Base-by-base conservation (phyloP, 1,140 invertebrate genomes). In the Caenorhabditis brenneri region DNA sequence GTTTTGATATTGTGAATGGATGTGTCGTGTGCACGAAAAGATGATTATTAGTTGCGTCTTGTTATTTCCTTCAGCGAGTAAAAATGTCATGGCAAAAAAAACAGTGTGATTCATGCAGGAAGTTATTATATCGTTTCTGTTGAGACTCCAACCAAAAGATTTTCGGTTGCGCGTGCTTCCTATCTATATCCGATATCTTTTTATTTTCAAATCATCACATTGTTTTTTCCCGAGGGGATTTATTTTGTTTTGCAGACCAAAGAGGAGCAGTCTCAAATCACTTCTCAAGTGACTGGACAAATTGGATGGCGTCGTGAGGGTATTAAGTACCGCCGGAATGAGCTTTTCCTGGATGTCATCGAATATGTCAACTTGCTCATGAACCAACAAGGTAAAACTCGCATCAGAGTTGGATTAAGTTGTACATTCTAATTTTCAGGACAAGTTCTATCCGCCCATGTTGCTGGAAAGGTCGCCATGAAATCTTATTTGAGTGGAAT, bases 281-380 rank as follows among this genome's bases (percentile, higher is more conserved):
- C 98, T 27, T 99, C 97, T 49, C 98, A 99, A 93, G 92, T 93
- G 4, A 99, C 97, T 9, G 97, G 97, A 0, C 97, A 99, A 92
- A 99, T 99, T 88, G 97, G 98, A n/a, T 99, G 98, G 98, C 93
- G 98, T 87, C 93, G 97, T 51, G 98, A 99, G 92, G 97, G 97
- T 24, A 99, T 99, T 85, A 99, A 99, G 91, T 99, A 99, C 91
- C 93, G 98, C 36, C 93, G 97, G 65, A 99, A 99, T 92, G 98
- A 99, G 92, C 92, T 99, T 5, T 99, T 99, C 93, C 92, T 99
- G 4, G 98, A 99, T 93, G 98, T 99, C 4, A 92, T 99, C 79
- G 98, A 99, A 92, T 99, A 97, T 92, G 97, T 99, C 19, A 99
- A 99, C 92, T 92, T 99, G 55, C 93, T 99, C 27, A 99, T 99